These are phyloP conservation scores for Villa cingulata DNA, from an alignment of 2,888 invertebrate genomes.

Conservation along the genomic window DNA sequence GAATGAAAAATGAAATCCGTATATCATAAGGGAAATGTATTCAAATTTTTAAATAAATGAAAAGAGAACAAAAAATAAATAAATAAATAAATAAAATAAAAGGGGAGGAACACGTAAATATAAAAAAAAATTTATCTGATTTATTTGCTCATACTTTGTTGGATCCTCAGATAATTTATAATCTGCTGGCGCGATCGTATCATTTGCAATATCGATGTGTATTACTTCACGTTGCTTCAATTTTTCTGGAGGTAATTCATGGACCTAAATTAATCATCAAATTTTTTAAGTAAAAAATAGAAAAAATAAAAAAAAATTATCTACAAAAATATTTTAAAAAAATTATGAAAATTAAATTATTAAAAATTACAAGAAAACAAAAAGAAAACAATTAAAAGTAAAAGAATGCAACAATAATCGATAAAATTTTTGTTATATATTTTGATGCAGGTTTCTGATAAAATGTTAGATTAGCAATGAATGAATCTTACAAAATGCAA, in stretches of 20 bases:
- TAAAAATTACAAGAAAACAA: too few relatives aligned
- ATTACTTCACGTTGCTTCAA: conserved; percentile 79
- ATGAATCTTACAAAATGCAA: too few relatives aligned
- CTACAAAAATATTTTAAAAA: not conserved
- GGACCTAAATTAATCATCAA: conserved; percentile 50
- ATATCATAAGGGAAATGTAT: too few relatives aligned
- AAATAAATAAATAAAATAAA: not conserved
- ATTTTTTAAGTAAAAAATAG: too few relatives aligned
- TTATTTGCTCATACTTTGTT: conserved; percentile 20
- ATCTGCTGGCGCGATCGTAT: conserved; percentile 63
- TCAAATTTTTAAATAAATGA: too few relatives aligned
- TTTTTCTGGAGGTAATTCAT: conserved; percentile 79
- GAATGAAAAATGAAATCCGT: not conserved
- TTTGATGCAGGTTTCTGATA: too few relatives aligned
- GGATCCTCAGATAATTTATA: conserved; percentile 84
- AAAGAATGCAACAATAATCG: too few relatives aligned
- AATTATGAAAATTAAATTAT: too few relatives aligned
- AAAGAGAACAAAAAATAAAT: too few relatives aligned
- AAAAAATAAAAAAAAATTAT: not conserved
- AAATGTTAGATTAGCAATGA: too few relatives aligned
- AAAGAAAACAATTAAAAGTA: too few relatives aligned
- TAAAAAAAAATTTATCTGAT: not conserved
- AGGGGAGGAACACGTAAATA: not conserved
- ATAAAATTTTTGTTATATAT: too few relatives aligned
- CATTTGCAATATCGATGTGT: conserved; percentile 92